Conservation (phyloP, 1,140 invertebrate species). For the Leptinotarsa undecemlineata region DNA sequence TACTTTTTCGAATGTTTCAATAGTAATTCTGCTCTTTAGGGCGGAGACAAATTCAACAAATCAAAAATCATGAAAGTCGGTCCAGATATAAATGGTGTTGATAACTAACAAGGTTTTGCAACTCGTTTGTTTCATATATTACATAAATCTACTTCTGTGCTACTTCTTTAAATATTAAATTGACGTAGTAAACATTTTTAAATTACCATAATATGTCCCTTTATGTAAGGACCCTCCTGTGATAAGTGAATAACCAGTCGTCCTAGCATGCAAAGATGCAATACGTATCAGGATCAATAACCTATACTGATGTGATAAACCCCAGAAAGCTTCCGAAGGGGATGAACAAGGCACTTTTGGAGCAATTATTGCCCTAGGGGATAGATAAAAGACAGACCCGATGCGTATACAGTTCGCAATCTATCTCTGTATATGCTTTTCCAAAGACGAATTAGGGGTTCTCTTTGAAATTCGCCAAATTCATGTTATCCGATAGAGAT, state of each 20-base stretch:
- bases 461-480: constrained; percentile 10
- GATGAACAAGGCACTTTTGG: constrained; percentile 23
- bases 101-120: too few species aligned
- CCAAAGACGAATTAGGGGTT: constrained; percentile 5
- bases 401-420: constrained; percentile 9
- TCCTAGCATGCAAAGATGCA: constrained; percentile 3
- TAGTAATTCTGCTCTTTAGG: too few species aligned
- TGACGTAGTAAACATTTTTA: too few species aligned
- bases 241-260: neutral
- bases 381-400: constrained; percentile 22
- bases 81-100: too few species aligned
- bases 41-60: too few species aligned
- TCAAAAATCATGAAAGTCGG: too few species aligned
- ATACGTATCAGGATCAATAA: constrained; percentile 4
- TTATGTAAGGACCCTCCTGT: too few species aligned
- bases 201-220: too few species aligned
- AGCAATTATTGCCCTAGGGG: constrained; percentile 28
- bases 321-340: constrained; percentile 12
- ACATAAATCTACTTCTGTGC: too few species aligned
- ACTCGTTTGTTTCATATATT: too few species aligned
- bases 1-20: too few species aligned
- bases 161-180: too few species aligned
- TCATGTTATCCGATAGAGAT: constrained; percentile 6
- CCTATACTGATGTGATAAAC: neutral
- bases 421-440: neutral